Conservation (phyloP, 2,797 vertebrate genomes). For the Iguana delicatissima region DNA sequence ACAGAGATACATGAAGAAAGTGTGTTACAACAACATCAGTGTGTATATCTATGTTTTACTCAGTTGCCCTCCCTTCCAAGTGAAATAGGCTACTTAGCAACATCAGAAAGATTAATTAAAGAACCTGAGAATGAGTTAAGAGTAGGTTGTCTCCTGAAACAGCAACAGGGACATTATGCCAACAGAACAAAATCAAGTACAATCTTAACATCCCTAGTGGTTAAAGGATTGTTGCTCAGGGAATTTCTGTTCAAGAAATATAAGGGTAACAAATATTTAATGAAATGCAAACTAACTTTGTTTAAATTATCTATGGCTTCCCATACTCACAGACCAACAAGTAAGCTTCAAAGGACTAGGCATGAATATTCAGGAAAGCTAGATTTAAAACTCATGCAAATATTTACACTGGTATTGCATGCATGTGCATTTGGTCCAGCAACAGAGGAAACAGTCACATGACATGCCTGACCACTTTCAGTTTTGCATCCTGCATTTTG, state of each 20-base stretch:
- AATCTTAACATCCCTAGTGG: not conserved
- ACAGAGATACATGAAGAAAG: not conserved
- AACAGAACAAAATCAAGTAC: not conserved
- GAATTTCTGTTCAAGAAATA: not conserved
- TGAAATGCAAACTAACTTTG: conserved; percentile 7
- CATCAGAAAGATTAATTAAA: not conserved
- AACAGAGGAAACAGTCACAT: conserved; percentile 49
- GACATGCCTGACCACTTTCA: conserved; percentile 67
- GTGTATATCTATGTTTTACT: not conserved
- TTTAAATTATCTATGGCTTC: conserved; percentile 12
- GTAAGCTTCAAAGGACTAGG: conserved; percentile 42
- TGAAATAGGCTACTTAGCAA: not conserved
- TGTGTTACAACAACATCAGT: not conserved
- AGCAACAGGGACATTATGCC: not conserved
- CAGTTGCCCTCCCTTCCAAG: not conserved
- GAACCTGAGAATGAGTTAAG: conserved; percentile 4
- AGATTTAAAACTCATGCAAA: conserved; percentile 34
- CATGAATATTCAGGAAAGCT: conserved; percentile 33
- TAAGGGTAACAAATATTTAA: conserved; percentile 14
- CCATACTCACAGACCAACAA: not conserved
- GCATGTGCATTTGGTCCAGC: not conserved
- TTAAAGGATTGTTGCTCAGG: not conserved
- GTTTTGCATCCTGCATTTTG: conserved; percentile 40
- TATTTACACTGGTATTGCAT: conserved; percentile 19
- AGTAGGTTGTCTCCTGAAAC: not conserved